Evolutionary conservation across 2,113 vertebrate species (phyloP).

Genomic region (Ophthalmolycus amberensis): DNA sequence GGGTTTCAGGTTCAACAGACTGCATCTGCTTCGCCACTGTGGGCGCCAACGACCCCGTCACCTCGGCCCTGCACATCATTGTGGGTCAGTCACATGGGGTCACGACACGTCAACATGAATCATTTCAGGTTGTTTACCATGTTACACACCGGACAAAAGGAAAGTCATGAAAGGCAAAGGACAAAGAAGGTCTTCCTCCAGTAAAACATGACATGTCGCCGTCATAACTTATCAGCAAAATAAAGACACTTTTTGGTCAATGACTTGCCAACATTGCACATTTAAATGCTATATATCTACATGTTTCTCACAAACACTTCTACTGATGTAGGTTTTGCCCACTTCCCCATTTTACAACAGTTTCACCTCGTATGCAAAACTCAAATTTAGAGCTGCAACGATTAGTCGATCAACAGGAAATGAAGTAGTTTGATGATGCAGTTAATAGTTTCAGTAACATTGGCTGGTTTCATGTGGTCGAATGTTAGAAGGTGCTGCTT

Average conservation of each 20-base stretch:
- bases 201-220: too few species aligned
- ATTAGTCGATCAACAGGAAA: too few species aligned
- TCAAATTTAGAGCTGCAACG: not conserved
- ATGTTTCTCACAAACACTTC: too few species aligned
- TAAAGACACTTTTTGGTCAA: not conserved
- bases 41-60: conserved; percentile 92
- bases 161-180: not conserved
- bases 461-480: too few species aligned
- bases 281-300: not conserved
- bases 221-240: not conserved
- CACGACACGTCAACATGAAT: not conserved
- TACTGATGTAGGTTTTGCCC: too few species aligned
- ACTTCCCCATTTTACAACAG: too few species aligned
- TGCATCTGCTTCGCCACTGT: conserved; percentile 95
- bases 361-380: not conserved
- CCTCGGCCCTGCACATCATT: conserved; percentile 94
- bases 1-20: conserved; percentile 92
- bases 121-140: not conserved
- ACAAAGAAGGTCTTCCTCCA: not conserved
- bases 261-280: not conserved
- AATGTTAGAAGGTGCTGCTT: too few species aligned
- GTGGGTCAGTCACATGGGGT: conserved; percentile 85
- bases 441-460: not conserved
- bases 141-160: too few species aligned
- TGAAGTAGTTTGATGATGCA: too few species aligned